Base-by-base conservation (phyloP, 2,113 vertebrate genomes). In the Oryzias javanicus region DNA sequence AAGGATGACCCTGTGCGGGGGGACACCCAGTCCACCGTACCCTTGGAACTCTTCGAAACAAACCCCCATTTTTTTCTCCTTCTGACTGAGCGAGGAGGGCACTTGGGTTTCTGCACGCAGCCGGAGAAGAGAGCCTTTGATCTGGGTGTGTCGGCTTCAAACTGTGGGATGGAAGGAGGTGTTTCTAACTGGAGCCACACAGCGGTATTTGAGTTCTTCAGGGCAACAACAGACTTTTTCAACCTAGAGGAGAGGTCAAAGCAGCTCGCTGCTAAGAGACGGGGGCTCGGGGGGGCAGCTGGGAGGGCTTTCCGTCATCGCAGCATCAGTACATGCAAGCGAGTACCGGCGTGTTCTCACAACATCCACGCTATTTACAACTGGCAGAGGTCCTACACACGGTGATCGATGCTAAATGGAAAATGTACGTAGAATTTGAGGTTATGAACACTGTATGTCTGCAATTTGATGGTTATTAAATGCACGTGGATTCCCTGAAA, bases 61-160 rank as follows among this genome's bases (percentile, higher is more conserved):
- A 94, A 93, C 80, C 93, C 93, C 15, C 92, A 93, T 76, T 92
- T 94, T 81, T 93, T 94, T 46, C 89, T 94, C 52, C 86, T 93
- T 16, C 83, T 93, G 8, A 92, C 91, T 8, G 78, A 70, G 18
- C 72, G 41, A 2, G 92, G 92, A 17, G 92, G 92, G 46, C 92
- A 93, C 75, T 93, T 92, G 4, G 87, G 92, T 45, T 94, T 94
- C 83, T 83, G 88, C 78, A 83, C 84, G 59, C 72, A 50, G 51
- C 64, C 68, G 0, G 72, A 70, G 5, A 78, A 70, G 17, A 74
- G 61, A 1, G 45, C 64, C 6, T 49, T 70, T 58, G 65, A 71
- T 14, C 6, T 7, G 4, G 46, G 68, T 8, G 52, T 17, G 3
- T 45, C 60, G 3, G 24, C 19, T 14, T 45, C 54, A 0, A 76